Evolutionary conservation across 2,888 invertebrate species (phyloP).

Genomic region (Mylabris sibirica): DNA sequence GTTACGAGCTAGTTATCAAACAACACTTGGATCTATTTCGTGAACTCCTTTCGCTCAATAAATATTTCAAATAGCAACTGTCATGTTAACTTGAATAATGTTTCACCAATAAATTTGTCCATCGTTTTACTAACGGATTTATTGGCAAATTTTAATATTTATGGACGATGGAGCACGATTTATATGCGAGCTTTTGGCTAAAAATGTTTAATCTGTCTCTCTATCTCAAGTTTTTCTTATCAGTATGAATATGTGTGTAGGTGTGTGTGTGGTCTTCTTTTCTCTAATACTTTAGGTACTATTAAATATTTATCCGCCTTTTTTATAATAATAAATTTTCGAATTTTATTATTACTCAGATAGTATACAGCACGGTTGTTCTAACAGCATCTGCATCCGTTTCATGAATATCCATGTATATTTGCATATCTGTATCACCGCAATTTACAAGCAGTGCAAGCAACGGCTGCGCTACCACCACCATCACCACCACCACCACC

Average conservation of each 20-base stretch:
- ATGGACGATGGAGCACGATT: slow-evolving; percentile 24
- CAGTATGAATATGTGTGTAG: neutral
- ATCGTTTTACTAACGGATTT: slow-evolving; percentile 30
- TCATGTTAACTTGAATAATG: slow-evolving; percentile 29
- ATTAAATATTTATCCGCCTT: slow-evolving; percentile 24
- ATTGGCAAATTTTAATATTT: slow-evolving; percentile 35
- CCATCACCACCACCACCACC: slow-evolving; percentile 39
- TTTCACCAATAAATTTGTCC: slow-evolving; percentile 29
- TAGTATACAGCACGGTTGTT: slow-evolving; percentile 6
- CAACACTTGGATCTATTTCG: neutral
- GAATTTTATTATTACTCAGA: slow-evolving; percentile 9
- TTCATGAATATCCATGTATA: slow-evolving; percentile 52
- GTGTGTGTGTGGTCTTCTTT: neutral
- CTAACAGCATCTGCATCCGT: slow-evolving; percentile 32
- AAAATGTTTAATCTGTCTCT: neutral
- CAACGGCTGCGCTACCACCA: slow-evolving; percentile 41
- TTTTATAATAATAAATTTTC: neutral
- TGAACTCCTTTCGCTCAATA: slow-evolving; percentile 20
- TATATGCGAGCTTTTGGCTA: slow-evolving; percentile 18
- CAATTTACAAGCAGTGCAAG: slow-evolving; percentile 51
- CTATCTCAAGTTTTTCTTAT: neutral
- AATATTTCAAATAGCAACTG: slow-evolving; percentile 32
- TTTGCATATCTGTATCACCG: slow-evolving; percentile 53
- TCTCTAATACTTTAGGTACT: neutral
- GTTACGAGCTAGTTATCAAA: neutral